Percentiles rank a stretch among this genome's conserved stretches.
These are phyloP conservation scores for Triplophysa siluroides DNA, from an alignment of 2,113 vertebrate species.

Conservation along the genomic window DNA sequence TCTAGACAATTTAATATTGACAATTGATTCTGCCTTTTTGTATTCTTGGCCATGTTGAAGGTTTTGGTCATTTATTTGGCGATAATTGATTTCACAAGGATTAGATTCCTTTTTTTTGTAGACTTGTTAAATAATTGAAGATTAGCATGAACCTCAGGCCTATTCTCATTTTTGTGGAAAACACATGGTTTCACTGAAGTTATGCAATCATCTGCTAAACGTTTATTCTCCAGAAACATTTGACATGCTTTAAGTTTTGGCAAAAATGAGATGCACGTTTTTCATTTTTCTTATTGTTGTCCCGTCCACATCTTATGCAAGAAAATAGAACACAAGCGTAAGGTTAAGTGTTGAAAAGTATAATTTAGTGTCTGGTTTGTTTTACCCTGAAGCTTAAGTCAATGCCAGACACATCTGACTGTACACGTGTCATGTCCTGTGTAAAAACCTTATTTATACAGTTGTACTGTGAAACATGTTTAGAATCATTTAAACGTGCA, in stretches of 20 bases:
- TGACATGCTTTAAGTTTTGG: constrained; percentile 47
- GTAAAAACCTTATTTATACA: neutral
- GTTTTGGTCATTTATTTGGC: constrained; percentile 23
- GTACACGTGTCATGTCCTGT: neutral
- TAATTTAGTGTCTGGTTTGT: neutral
- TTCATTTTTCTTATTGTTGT: constrained; percentile 43
- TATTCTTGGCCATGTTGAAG: neutral
- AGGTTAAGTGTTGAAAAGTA: neutral
- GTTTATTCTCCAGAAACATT: constrained; percentile 41
- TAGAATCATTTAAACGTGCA: too few relatives aligned
- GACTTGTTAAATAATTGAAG: constrained; percentile 1
- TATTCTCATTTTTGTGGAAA: constrained; percentile 59
- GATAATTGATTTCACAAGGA: constrained; percentile 28
- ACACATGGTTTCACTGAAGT: constrained; percentile 61
- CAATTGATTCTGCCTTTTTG: constrained; percentile 28
- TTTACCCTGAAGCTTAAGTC: neutral
- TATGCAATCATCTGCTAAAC: constrained; percentile 52
- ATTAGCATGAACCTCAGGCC: constrained; percentile 41
- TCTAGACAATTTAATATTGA: constrained; percentile 3
- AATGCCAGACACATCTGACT: neutral
- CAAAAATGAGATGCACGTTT: constrained; percentile 38
- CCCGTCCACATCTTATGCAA: constrained; percentile 58
- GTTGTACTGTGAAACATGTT: neutral
- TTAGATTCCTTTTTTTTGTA: neutral
- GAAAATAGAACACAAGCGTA: constrained; percentile 15